Percentiles rank a stretch among this genome's conserved stretches.
Evolutionary conservation across 1,140 invertebrate genomes (phyloP).

Genomic region (Lasioglossum baleicum): DNA sequence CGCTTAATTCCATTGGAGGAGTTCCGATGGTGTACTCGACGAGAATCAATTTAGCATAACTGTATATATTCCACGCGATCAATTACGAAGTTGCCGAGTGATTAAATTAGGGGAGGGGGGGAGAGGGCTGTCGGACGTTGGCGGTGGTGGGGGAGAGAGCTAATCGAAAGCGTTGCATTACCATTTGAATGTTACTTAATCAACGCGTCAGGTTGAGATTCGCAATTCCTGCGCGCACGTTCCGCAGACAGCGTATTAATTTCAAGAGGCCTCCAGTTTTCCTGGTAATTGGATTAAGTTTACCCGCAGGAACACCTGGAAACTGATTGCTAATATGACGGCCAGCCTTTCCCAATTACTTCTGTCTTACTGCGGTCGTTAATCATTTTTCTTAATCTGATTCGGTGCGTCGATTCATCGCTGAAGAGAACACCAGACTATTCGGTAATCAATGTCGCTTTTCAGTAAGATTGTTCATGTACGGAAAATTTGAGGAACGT

Average conservation of each 20-base stretch:
- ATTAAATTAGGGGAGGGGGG: constrained; percentile 12
- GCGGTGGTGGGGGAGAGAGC: background rate
- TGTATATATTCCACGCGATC: constrained; percentile 19
- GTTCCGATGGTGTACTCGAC: constrained; percentile 8
- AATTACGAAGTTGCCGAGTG: background rate
- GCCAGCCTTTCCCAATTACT: background rate
- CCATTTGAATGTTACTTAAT: constrained; percentile 50
- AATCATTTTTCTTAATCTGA: background rate
- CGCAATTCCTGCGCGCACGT: constrained; percentile 17
- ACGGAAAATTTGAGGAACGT: no score
- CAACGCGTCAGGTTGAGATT: constrained; percentile 44
- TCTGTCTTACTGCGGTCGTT: no score
- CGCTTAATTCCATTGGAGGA: background rate
- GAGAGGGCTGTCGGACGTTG: no score
- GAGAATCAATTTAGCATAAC: constrained; percentile 17
- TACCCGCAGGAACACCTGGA: constrained; percentile 2
- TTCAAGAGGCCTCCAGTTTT: constrained; percentile 23
- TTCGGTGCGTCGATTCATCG: no score
- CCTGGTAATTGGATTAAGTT: constrained; percentile 22
- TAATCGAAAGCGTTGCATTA: constrained; percentile 48
- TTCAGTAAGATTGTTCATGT: no score
- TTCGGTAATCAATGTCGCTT: no score
- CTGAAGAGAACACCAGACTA: no score
- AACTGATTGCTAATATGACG: background rate
- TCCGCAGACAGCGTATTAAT: constrained; percentile 19